phyloP scores from a whole-genome alignment of 2,113 vertebrate genomes.

The Apodemus sylvaticus region DNA sequence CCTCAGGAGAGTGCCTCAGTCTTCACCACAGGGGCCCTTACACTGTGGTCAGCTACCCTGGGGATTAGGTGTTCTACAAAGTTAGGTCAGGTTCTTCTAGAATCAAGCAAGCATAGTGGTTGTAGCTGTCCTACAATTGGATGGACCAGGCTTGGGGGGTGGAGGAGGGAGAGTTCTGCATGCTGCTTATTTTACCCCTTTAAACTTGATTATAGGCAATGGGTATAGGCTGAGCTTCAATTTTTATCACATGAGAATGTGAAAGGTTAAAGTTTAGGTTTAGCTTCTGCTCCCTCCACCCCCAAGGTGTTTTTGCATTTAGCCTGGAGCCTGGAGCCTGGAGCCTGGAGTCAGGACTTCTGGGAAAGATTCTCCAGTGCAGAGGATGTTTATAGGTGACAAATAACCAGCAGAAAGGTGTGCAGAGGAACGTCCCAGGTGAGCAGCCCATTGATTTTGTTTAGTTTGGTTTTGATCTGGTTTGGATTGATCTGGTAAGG shows the following conservation, averaged over 20 bases:
- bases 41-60: accelerated
- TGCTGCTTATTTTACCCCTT: neutral
- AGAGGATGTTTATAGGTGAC: neutral
- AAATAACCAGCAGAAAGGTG: neutral
- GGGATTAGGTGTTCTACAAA: neutral
- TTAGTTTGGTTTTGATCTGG: neutral
- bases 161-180: accelerated
- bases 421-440: neutral
- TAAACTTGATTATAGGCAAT: neutral
- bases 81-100: neutral
- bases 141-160: neutral
- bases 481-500: neutral
- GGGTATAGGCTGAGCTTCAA: neutral
- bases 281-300: neutral
- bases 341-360: neutral
- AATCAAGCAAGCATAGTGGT: neutral
- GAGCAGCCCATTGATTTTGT: neutral
- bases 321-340: neutral
- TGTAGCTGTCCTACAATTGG: neutral
- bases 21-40: neutral
- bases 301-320: neutral
- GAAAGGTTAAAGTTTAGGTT: neutral
- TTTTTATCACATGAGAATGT: neutral
- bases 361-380: neutral
- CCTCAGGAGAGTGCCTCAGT: neutral